phyloP scores from a whole-genome alignment of 1,140 invertebrate species.

The Hyles vespertilio region DNA sequence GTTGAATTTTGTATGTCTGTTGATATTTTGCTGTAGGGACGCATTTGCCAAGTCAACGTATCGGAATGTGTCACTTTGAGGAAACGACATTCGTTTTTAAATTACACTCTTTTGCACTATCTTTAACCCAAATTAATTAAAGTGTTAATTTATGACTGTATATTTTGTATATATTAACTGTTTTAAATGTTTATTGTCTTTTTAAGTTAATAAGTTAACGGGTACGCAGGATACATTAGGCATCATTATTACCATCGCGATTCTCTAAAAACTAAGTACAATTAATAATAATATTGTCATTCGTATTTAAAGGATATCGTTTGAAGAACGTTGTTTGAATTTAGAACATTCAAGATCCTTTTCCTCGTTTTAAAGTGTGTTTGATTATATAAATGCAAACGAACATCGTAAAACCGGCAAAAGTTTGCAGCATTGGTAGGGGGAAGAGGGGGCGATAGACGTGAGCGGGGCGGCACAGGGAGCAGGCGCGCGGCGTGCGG shows the following conservation, averaged over 20 bases:
- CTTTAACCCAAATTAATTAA: constrained; percentile 1
- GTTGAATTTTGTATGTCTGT: constrained; percentile 7
- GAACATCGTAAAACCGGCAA: constrained; percentile 28
- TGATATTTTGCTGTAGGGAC: constrained; percentile 6
- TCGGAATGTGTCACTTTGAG: constrained; percentile 11
- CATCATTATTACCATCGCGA: too few relatives aligned
- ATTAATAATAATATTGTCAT: too few relatives aligned
- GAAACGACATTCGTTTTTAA: constrained; percentile 7
- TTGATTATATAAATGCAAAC: constrained; percentile 22
- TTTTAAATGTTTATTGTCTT: too few relatives aligned
- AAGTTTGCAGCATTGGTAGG: constrained; percentile 24
- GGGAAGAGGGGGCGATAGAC: constrained; percentile 30
- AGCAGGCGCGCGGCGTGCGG: not conserved
- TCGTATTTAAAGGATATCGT: too few relatives aligned
- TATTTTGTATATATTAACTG: too few relatives aligned
- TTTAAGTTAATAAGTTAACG: too few relatives aligned
- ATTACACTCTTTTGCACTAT: constrained; percentile 1
- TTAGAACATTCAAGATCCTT: not conserved
- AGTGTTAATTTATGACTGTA: not conserved
- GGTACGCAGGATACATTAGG: too few relatives aligned
- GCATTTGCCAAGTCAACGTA: constrained; percentile 7
- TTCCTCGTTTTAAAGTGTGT: constrained; percentile 14
- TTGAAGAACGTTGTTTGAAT: too few relatives aligned
- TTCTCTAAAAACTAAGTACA: too few relatives aligned
- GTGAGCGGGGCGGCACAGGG: constrained; percentile 21